Conservation (phyloP, 2,113 vertebrate species). For the Datnioides undecimradiatus region DNA sequence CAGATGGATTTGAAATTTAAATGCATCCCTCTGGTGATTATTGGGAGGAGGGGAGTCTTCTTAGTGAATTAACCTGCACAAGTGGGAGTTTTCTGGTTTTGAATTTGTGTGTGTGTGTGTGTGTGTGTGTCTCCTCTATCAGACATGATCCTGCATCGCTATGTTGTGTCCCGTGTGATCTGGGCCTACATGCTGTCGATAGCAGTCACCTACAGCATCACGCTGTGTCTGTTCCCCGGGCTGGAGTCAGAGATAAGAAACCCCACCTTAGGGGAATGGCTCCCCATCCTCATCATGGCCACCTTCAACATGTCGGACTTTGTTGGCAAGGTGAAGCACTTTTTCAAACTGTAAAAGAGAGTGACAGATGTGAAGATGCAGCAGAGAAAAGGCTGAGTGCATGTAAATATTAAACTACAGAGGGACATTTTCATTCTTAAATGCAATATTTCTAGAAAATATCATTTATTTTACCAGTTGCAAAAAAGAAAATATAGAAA, state of each 20-base stretch:
- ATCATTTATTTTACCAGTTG: too few relatives aligned
- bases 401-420: neutral
- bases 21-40: constrained; percentile 7
- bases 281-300: constrained; percentile 99
- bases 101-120: constrained; percentile 18
- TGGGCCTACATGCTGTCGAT: constrained; percentile 99
- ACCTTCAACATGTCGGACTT: constrained; percentile 99
- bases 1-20: constrained; percentile 8
- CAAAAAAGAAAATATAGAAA: too few relatives aligned
- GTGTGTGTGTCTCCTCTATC: constrained; percentile 21
- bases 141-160: constrained; percentile 97
- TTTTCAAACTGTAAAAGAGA: neutral
- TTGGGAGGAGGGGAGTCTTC: neutral
- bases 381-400: neutral
- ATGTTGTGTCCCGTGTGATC: constrained; percentile 93
- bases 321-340: constrained; percentile 91
- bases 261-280: constrained; percentile 92
- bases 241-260: constrained; percentile 97
- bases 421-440: too few relatives aligned
- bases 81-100: neutral
- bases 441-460: too few relatives aligned
- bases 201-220: constrained; percentile 97
- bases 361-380: neutral
- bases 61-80: neutral
- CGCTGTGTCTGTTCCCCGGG: constrained; percentile 95